phyloP scores from a whole-genome alignment of 2,113 vertebrate species.

The Romanogobio albipinnatus region DNA sequence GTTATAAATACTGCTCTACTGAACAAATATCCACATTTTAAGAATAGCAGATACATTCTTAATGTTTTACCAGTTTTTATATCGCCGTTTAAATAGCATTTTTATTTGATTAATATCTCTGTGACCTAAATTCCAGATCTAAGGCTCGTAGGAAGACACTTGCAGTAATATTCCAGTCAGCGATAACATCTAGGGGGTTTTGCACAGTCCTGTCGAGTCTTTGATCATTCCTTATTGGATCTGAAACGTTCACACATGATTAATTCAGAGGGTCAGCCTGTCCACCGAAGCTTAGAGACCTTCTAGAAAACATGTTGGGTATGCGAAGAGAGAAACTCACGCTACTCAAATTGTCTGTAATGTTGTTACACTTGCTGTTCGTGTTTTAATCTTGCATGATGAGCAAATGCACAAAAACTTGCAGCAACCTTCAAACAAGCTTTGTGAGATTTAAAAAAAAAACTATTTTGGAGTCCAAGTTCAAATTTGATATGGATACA shows the following conservation, averaged over 20 bases:
- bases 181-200: neutral
- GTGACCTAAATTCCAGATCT: neutral
- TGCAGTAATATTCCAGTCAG: neutral
- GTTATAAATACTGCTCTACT: neutral
- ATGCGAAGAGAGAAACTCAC: too few relatives aligned
- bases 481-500: neutral
- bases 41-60: neutral
- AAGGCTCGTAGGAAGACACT: neutral
- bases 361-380: neutral
- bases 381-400: constrained; percentile 11
- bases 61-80: neutral
- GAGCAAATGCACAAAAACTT: neutral
- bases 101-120: neutral
- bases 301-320: too few relatives aligned
- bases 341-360: neutral
- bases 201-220: neutral
- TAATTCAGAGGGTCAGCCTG: neutral
- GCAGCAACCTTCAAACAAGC: neutral
- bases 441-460: neutral
- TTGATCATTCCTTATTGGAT: neutral
- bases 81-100: neutral
- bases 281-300: neutral
- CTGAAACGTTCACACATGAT: neutral
- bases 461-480: neutral
- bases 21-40: constrained; percentile 5